Evolutionary conservation across 2,888 invertebrate species (phyloP), one percentile per base, ranked within the genome.

Genomic region (Xylophagus ater): DNA sequence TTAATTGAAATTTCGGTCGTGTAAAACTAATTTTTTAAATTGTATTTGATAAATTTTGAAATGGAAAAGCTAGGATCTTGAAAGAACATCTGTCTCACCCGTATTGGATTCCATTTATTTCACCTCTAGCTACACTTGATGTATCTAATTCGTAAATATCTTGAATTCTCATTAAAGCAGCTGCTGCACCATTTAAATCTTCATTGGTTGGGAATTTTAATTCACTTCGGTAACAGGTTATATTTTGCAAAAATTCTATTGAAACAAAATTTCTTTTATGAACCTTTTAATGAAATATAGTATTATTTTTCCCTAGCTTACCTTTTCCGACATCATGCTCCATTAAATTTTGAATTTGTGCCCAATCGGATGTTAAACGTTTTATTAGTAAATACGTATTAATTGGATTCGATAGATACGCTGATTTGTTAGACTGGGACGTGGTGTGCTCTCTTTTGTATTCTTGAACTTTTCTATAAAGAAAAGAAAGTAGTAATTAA

Each of bases 311-410:
- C 9, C 5, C 18, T 28, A 29, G 15, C 23, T 35, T 39, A 34
- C 30, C 37, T 30, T 39, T 44, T 43, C 46, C 51, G 34, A 43
- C 49, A 35, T 40, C 45, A 37, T 32, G 26, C 31, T 34, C 43
- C 34, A 57, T 54, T 24, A 78, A 68, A 45, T 73, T 66, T 58
- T 83, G 82, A n/a, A 60, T 34, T 42, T 75, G 78, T 4, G 49
- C 53, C 60, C 92, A 85, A 62, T 92, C 92, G 2, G 82, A 75
- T 1, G 92, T 88, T 55, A 94, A 73, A 53, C 89, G 74, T 67
- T 94, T 94, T 17, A 94, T 84, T 31, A 94, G 70, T 13, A 89
- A 74, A 61, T 88, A 90, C 4, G 92, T 90, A 64, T 92, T 93
- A 47, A 94, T 83, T 1, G 94, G 94, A 66, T 94, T 90, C 2